Evolutionary conservation across 1,140 invertebrate genomes (phyloP).

Genomic region (Papilio polytes): DNA sequence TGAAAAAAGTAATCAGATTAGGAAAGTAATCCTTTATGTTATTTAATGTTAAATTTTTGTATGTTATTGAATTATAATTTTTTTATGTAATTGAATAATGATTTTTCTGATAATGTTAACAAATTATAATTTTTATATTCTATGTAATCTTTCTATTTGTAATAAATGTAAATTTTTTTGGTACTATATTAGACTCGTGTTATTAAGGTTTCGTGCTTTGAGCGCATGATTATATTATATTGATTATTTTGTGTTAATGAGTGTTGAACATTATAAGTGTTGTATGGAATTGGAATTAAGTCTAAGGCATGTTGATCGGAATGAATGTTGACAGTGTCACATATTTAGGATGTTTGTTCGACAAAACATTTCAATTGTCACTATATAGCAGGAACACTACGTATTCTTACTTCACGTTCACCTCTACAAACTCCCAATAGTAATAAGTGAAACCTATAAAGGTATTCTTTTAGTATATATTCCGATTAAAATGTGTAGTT

Average conservation of each 20-base stretch:
- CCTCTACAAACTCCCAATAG: slow-evolving; percentile 45
- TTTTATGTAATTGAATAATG: not conserved
- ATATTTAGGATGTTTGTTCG: slow-evolving; percentile 57
- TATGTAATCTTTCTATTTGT: slow-evolving; percentile 66
- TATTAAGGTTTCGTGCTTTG: slow-evolving; percentile 77
- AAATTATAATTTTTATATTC: slow-evolving; percentile 58
- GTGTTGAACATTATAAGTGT: slow-evolving; percentile 74
- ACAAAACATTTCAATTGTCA: slow-evolving; percentile 47
- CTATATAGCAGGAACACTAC: slow-evolving; percentile 38
- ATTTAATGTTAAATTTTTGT: slow-evolving; percentile 53
- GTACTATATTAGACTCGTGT: slow-evolving; percentile 66
- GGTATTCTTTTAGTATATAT: slow-evolving; percentile 44
- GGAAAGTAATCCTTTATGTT: slow-evolving; percentile 43
- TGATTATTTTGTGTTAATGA: slow-evolving; percentile 73
- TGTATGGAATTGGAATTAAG: slow-evolving; percentile 75
- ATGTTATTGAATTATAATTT: slow-evolving; percentile 53
- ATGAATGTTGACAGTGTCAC: slow-evolving; percentile 65
- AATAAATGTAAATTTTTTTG: slow-evolving; percentile 60
- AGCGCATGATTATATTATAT: slow-evolving; percentile 80
- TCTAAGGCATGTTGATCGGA: slow-evolving; percentile 58
- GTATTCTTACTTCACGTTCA: slow-evolving; percentile 41
- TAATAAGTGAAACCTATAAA: slow-evolving; percentile 42
- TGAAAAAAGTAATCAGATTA: not conserved
- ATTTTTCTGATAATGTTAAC: slow-evolving; percentile 26
- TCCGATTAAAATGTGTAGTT: slow-evolving; percentile 52